Conservation (phyloP, 53 echinoderm and acorn worm species). For the Holothuria scabra region DNA sequence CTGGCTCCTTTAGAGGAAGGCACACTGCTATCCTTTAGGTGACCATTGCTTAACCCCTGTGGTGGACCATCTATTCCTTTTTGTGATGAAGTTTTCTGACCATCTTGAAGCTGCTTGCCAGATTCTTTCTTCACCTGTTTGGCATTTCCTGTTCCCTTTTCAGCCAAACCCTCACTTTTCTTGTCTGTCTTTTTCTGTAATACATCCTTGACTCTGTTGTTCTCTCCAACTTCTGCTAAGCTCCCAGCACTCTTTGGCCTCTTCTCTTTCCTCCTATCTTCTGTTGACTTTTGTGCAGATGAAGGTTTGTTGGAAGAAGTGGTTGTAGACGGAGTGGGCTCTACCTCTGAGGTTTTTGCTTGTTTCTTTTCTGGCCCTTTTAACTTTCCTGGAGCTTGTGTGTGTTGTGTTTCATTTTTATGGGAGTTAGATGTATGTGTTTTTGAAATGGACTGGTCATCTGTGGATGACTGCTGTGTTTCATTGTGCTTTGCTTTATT, state of each 20-base stretch:
- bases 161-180: neutral
- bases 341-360: neutral
- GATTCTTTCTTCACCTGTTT: constrained; percentile 35
- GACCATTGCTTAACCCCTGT: constrained; percentile 5
- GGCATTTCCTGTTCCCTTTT: neutral
- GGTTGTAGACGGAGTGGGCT: neutral
- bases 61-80: neutral
- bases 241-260: constrained; percentile 32
- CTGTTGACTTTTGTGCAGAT: constrained; percentile 29
- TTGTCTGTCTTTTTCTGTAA: neutral
- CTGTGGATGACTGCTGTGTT: neutral
- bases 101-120: constrained; percentile 9
- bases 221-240: constrained; percentile 2
- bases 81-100: neutral
- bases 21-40: constrained; percentile 12
- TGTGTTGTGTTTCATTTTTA: constrained; percentile 9
- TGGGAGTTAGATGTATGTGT: neutral
- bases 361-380: constrained; percentile 21
- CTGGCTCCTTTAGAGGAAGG: neutral
- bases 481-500: constrained; percentile 8
- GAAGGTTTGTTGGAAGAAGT: constrained; percentile 20
- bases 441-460: neutral
- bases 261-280: constrained; percentile 45
- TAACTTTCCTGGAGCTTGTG: constrained; percentile 42
- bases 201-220: constrained; percentile 18